phyloP scores from a whole-genome alignment of 2,888 invertebrate species.

The Morpho deidamia region DNA sequence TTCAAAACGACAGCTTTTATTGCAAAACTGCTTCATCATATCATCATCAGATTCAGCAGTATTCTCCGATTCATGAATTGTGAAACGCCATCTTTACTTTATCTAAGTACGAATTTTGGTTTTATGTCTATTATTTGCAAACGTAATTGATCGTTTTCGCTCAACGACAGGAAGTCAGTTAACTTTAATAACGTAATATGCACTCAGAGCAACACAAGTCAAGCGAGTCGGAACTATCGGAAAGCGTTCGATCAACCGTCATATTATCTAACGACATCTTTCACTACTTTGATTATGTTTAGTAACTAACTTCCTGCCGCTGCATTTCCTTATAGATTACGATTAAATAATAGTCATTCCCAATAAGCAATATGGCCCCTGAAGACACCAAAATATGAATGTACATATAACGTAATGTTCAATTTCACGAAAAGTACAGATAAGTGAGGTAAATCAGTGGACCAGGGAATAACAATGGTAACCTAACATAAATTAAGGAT shows the following conservation, averaged over 20 bases:
- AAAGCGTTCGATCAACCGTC: conserved; percentile 19
- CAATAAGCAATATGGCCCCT: too few relatives aligned
- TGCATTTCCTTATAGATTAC: neutral
- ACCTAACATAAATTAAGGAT: too few relatives aligned
- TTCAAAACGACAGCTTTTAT: too few relatives aligned
- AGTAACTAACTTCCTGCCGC: conserved; percentile 12
- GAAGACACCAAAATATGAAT: too few relatives aligned
- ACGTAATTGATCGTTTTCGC: conserved; percentile 8
- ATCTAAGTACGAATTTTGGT: neutral
- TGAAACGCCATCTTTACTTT: too few relatives aligned
- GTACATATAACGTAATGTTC: too few relatives aligned
- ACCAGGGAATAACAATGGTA: too few relatives aligned
- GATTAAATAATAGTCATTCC: neutral
- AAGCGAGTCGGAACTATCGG: conserved; percentile 20
- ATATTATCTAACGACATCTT: conserved; percentile 19
- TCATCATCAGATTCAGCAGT: too few relatives aligned
- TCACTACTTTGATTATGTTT: conserved; percentile 10
- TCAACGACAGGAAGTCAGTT: conserved; percentile 16
- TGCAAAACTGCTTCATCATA: too few relatives aligned
- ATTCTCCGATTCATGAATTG: too few relatives aligned
- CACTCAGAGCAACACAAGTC: conserved; percentile 21
- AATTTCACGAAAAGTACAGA: too few relatives aligned
- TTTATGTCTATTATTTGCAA: conserved; percentile 2
- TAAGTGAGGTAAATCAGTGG: too few relatives aligned
- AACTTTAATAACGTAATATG: conserved; percentile 12